phyloP scores from a whole-genome alignment of 2,797 vertebrate genomes.

The Periophthalmus magnuspinnatus region DNA sequence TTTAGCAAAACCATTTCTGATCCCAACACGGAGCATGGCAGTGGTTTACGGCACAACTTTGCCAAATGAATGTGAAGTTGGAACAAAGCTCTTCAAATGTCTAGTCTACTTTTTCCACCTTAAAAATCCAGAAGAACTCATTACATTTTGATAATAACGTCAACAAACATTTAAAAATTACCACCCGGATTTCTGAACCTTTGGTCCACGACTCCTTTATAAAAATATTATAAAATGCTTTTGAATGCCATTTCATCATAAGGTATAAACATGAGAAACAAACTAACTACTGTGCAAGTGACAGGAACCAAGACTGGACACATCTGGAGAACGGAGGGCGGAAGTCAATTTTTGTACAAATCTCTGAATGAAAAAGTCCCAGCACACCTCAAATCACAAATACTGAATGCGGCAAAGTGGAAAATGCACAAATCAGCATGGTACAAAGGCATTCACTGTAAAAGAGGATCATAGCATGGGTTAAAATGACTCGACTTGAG shows the following conservation, averaged over 20 bases:
- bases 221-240: slow-evolving; percentile 84
- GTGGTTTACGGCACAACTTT: background rate
- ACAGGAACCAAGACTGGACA: slow-evolving; percentile 70
- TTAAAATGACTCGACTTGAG: background rate
- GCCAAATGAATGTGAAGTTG: slow-evolving; percentile 26
- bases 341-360: slow-evolving; percentile 70
- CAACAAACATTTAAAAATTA: slow-evolving; percentile 64
- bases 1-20: no score
- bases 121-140: slow-evolving; percentile 54
- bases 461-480: background rate
- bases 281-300: slow-evolving; percentile 79
- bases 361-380: slow-evolving; percentile 63
- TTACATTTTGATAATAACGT: slow-evolving; percentile 50
- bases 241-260: slow-evolving; percentile 68
- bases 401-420: slow-evolving; percentile 42
- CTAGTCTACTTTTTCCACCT: slow-evolving; percentile 48
- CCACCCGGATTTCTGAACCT: slow-evolving; percentile 70
- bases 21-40: background rate
- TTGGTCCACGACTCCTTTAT: slow-evolving; percentile 76
- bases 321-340: slow-evolving; percentile 50
- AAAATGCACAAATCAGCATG: slow-evolving; percentile 33
- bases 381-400: slow-evolving; percentile 53
- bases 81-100: slow-evolving; percentile 44
- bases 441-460: slow-evolving; percentile 27
- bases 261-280: slow-evolving; percentile 78